Evolutionary conservation across 2,888 invertebrate genomes (phyloP).

Genomic region (Drosophila emarginata): DNA sequence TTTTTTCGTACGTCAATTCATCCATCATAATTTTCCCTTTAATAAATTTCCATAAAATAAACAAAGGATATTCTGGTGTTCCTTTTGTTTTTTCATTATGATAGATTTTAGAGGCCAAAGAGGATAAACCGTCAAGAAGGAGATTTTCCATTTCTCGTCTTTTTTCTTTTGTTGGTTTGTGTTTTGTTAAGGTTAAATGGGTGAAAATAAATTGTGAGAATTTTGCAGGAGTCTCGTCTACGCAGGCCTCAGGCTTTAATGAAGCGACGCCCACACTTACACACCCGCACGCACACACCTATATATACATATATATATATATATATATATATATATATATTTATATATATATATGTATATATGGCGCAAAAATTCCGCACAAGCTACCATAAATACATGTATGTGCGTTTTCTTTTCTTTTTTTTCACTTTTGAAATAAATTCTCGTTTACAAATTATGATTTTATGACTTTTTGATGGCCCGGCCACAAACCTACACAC

Average conservation of each 20-base stretch:
- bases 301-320: not conserved
- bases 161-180: not conserved
- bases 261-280: slow-evolving; percentile 46
- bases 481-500: slow-evolving; percentile 56
- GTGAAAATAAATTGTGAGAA: not conserved
- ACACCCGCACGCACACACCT: not conserved
- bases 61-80: not conserved
- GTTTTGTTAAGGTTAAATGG: not conserved
- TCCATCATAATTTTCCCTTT: slow-evolving; percentile 5
- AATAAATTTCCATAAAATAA: slow-evolving; percentile 7
- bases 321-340: not conserved
- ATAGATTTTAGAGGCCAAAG: slow-evolving; percentile 15
- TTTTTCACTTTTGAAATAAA: slow-evolving; percentile 71
- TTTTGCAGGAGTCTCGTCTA: slow-evolving; percentile 17
- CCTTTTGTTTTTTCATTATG: slow-evolving; percentile 11
- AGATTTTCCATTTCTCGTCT: slow-evolving; percentile 1
- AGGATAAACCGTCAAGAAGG: slow-evolving; percentile 21
- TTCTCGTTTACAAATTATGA: slow-evolving; percentile 80
- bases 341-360: slow-evolving; percentile 6
- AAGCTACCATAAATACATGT: slow-evolving; percentile 65
- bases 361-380: slow-evolving; percentile 54
- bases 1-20: not conserved
- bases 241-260: slow-evolving; percentile 58
- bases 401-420: slow-evolving; percentile 4
- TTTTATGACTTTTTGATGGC: slow-evolving; percentile 80